Evolutionary conservation across 2,113 vertebrate species (phyloP).

Genomic region (Rattus norvegicus): DNA sequence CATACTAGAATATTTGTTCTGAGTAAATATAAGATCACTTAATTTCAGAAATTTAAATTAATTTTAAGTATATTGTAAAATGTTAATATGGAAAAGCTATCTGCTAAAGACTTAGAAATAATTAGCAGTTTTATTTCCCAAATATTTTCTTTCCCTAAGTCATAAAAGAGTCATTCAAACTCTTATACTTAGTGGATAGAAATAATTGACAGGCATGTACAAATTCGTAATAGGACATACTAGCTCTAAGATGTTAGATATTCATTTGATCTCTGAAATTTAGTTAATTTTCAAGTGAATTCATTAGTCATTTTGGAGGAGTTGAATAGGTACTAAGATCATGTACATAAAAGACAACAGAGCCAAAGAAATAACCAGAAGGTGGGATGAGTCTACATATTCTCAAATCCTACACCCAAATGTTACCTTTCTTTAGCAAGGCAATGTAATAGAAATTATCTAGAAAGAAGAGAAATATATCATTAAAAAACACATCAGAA

Average conservation of each 20-base stretch:
- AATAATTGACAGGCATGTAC: not conserved
- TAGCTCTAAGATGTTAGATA: not conserved
- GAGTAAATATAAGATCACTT: not conserved
- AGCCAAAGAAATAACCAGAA: not conserved
- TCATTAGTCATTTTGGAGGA: not conserved
- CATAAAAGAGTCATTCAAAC: slow-evolving; percentile 1
- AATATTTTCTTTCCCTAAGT: not conserved
- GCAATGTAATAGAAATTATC: not conserved
- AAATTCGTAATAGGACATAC: not conserved
- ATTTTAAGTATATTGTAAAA: not conserved
- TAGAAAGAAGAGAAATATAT: not conserved
- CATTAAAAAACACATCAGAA: not conserved
- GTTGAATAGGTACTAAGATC: not conserved
- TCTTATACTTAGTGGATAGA: not conserved
- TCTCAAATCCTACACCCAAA: not conserved
- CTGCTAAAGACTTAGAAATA: not conserved
- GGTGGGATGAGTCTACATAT: not conserved
- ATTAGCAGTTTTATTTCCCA: slow-evolving; percentile 2
- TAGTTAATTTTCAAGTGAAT: not conserved
- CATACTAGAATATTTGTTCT: not conserved
- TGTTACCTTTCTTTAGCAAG: not conserved
- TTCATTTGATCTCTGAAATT: not conserved
- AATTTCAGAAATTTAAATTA: slow-evolving; percentile 21
- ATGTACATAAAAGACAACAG: not conserved
- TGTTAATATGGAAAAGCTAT: not conserved